These are phyloP conservation scores for Eledone cirrhosa DNA, from an alignment of 2,888 invertebrate species.

Conservation along the genomic window DNA sequence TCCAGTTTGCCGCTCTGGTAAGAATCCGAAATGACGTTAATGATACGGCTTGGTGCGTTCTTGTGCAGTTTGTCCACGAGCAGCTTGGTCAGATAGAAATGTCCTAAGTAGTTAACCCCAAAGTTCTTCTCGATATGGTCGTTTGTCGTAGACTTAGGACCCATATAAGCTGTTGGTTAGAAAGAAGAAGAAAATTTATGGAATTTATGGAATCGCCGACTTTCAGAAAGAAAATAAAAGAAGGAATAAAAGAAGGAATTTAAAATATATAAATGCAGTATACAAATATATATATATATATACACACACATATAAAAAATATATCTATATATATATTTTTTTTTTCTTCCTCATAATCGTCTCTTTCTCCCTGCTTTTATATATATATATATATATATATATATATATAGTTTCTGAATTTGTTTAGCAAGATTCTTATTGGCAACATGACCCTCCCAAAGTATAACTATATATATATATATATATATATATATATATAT, in stretches of 20 bases:
- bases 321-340: too few species aligned
- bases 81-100: constrained; percentile 58
- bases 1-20: constrained; percentile 52
- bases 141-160: constrained; percentile 53
- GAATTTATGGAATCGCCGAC: too few species aligned
- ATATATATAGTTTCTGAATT: too few species aligned
- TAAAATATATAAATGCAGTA: background rate
- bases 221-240: background rate
- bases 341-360: too few species aligned
- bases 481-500: too few species aligned
- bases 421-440: too few species aligned
- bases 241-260: background rate
- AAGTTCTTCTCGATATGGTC: constrained; percentile 55
- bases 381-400: too few species aligned
- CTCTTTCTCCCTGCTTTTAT: too few species aligned
- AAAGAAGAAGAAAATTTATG: background rate
- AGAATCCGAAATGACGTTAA: constrained; percentile 58
- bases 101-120: constrained; percentile 61
- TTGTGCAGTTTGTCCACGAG: constrained; percentile 46
- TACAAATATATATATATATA: too few species aligned
- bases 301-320: too few species aligned
- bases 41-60: constrained; percentile 56
- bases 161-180: constrained; percentile 53
- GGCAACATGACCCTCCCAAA: too few species aligned
- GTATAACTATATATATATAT: too few species aligned